Base-by-base conservation (phyloP, 2,797 vertebrate species). In the Taeniopygia guttata region DNA sequence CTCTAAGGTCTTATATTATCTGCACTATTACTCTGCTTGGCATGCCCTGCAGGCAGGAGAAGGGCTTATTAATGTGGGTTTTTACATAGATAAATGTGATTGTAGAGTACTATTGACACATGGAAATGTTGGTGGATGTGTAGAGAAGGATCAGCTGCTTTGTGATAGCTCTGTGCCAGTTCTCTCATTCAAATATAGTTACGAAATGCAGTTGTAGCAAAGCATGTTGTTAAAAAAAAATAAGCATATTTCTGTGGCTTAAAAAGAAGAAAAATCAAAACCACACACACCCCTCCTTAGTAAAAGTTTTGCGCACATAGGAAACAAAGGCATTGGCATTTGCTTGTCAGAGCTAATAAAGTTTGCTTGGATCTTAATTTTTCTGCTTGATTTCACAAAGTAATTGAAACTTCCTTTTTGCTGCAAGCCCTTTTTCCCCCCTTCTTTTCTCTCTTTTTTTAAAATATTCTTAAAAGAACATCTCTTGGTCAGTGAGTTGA, bases 361-460 rank as follows among this genome's bases (percentile, higher is more conserved):
- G 97, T 98, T 97, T 97, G 90, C 97, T 98, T 98, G 96, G 97
- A 97, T 98, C 97, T 97, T 98, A 97, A 97, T 98, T 98, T 98
- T 98, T 98, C 97, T 97, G 97, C 97, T 98, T 98, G 95, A 96
- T 97, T 98, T 98, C 97, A 97, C 98, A 97, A 97, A 97, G 97
- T 98, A 98, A 98, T 98, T 97, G 97, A 98, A 97, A 98, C 97
- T 98, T 98, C 97, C 97, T 97, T 98, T 98, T 96, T 95, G 89
- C 97, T 97, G 84, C 27, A 16, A 93, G 94, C 66, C 72, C 52
- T 72, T 66, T 40, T 3, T 0, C 9, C 60, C 60, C 27, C 16
- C 19, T 36, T 55, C 42, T 75, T 66, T 52, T 4, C 34, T 30
- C 45, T 51, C 8, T 54, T 89, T 56, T 69, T 46, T 20, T 0